Evolutionary conservation across 2,888 invertebrate genomes (phyloP).

Genomic region (Bombylius major): DNA sequence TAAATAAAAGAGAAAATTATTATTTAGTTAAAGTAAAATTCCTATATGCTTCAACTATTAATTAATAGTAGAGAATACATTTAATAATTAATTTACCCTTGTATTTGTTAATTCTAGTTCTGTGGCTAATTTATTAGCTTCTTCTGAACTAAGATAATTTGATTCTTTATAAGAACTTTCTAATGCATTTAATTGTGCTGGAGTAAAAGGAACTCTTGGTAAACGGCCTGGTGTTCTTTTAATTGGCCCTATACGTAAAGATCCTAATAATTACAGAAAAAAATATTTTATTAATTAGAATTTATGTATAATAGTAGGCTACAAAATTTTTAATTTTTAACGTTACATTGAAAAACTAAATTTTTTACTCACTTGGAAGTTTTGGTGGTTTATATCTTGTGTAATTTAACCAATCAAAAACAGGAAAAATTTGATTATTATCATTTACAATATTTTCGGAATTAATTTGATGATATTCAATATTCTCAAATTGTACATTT

Average conservation of each 20-base stretch:
- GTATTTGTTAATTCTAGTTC: constrained; percentile 50
- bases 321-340: too few species aligned
- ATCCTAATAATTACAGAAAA: constrained; percentile 17
- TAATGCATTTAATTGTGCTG: constrained; percentile 47
- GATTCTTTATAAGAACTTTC: constrained; percentile 50
- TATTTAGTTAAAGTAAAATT: neutral
- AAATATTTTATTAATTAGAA: neutral
- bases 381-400: constrained; percentile 59
- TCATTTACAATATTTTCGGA: neutral
- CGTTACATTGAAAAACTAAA: too few species aligned
- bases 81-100: constrained; percentile 39
- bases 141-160: constrained; percentile 54
- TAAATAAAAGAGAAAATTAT: constrained; percentile 13
- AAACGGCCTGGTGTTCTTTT: constrained; percentile 46
- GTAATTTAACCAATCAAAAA: constrained; percentile 51
- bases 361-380: constrained; percentile 43
- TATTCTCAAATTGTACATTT: too few species aligned
- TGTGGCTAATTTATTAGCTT: constrained; percentile 47
- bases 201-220: constrained; percentile 58
- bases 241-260: constrained; percentile 30
- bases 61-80: neutral
- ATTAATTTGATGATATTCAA: too few species aligned
- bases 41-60: neutral
- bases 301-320: too few species aligned
- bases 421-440: constrained; percentile 13